Conservation (phyloP, 2,888 invertebrate species). For the Eurytoma adleriae region DNA sequence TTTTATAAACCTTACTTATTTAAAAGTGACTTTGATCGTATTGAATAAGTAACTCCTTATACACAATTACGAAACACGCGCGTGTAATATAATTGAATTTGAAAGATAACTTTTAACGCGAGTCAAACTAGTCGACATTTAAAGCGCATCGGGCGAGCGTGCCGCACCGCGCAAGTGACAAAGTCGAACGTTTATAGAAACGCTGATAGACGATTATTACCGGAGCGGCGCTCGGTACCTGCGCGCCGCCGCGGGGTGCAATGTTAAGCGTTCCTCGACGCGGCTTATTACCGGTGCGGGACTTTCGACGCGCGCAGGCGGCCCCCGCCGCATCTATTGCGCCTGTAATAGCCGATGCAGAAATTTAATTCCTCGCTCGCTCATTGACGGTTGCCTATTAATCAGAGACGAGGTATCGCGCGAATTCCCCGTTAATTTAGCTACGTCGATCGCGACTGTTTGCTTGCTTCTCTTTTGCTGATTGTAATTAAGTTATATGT, state of each 20-base stretch:
- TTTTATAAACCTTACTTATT: too few relatives aligned
- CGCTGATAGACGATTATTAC: slow-evolving; percentile 1
- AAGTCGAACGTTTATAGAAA: slow-evolving; percentile 19
- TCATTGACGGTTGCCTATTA: not conserved
- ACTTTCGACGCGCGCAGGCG: not conserved
- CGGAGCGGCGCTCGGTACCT: not conserved
- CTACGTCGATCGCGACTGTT: too few relatives aligned
- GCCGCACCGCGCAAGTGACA: not conserved
- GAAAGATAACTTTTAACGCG: too few relatives aligned
- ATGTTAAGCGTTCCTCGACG: slow-evolving; percentile 13
- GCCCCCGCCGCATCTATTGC: not conserved
- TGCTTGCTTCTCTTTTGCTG: not conserved
- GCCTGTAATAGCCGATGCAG: slow-evolving; percentile 8
- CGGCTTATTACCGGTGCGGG: not conserved
- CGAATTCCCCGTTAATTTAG: not conserved
- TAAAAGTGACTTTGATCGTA: too few relatives aligned
- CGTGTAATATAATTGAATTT: too few relatives aligned
- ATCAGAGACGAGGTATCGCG: not conserved
- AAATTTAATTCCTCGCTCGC: not conserved
- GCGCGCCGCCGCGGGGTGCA: slow-evolving; percentile 3
- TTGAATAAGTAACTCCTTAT: too few relatives aligned
- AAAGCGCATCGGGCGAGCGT: too few relatives aligned
- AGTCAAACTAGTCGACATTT: too few relatives aligned
- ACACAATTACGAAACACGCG: too few relatives aligned
- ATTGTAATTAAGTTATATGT: too few relatives aligned